These are phyloP conservation scores for Himantopus leucocephalus DNA, from an alignment of 2,113 vertebrate species.

Conservation along the genomic window DNA sequence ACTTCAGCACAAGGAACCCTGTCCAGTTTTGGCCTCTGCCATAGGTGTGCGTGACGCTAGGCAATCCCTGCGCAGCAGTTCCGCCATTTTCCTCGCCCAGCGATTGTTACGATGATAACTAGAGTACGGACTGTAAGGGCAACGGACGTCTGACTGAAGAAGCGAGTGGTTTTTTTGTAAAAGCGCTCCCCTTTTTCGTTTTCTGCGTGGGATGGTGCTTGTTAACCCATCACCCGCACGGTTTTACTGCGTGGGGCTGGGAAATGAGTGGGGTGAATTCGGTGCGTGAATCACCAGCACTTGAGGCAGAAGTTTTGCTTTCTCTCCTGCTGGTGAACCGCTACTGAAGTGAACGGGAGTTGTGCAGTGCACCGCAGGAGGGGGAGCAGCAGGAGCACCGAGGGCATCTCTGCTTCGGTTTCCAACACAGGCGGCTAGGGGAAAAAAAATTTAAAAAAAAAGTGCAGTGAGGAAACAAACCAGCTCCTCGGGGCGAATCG, in stretches of 20 bases:
- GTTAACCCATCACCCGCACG: fast-evolving
- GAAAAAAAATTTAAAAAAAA: background rate
- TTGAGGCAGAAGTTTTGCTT: background rate
- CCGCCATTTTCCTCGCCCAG: background rate
- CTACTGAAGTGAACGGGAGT: fast-evolving
- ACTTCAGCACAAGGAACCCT: background rate
- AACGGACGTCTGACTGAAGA: background rate
- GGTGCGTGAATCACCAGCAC: fast-evolving
- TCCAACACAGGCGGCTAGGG: background rate
- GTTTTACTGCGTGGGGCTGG: no score
- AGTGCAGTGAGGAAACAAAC: background rate
- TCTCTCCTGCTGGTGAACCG: no score
- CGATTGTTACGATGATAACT: background rate
- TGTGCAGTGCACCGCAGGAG: fast-evolving
- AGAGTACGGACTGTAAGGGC: background rate
- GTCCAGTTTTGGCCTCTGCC: background rate
- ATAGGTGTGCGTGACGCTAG: background rate
- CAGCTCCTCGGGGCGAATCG: background rate
- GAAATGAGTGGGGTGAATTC: background rate
- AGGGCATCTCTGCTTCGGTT: background rate
- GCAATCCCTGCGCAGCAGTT: fast-evolving
- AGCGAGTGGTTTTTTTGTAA: fast-evolving
- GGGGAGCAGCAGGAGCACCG: background rate
- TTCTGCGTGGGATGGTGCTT: background rate
- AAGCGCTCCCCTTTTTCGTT: background rate